A percentile compares a stretch with the other conserved stretches of the same genome.
Evolutionary conservation across 2,888 invertebrate species (phyloP).

Genomic region (Dione juno): DNA sequence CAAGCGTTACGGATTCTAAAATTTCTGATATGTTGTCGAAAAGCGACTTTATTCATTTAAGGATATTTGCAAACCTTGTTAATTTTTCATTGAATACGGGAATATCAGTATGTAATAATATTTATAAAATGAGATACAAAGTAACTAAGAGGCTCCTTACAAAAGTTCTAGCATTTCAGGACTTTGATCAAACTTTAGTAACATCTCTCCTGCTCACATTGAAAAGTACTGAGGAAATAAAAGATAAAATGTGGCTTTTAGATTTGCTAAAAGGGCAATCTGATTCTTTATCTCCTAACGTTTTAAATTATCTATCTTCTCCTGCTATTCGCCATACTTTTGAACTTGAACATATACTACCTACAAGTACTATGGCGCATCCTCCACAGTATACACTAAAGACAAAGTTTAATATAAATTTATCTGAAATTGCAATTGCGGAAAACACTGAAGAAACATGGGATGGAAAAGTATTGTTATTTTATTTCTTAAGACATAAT

Average conservation of each 20-base stretch:
- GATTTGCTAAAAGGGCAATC: slow-evolving; percentile 67
- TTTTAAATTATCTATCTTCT: slow-evolving; percentile 62
- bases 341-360: slow-evolving; percentile 58
- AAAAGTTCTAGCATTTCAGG: slow-evolving; percentile 65
- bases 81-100: slow-evolving; percentile 46
- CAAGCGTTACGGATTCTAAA: slow-evolving; percentile 44
- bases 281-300: slow-evolving; percentile 61
- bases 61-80: slow-evolving; percentile 60
- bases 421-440: slow-evolving; percentile 71
- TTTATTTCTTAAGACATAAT: slow-evolving; percentile 69
- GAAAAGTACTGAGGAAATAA: slow-evolving; percentile 53
- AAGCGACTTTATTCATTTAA: slow-evolving; percentile 68
- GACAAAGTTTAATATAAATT: slow-evolving; percentile 73
- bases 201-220: slow-evolving; percentile 64
- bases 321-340: slow-evolving; percentile 64
- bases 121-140: slow-evolving; percentile 53
- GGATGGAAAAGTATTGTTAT: slow-evolving; percentile 76
- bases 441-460: slow-evolving; percentile 76
- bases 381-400: slow-evolving; percentile 73
- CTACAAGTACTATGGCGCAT: slow-evolving; percentile 60
- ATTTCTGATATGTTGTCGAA: slow-evolving; percentile 52
- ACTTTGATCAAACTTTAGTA: slow-evolving; percentile 69
- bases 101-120: slow-evolving; percentile 44
- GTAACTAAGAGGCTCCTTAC: slow-evolving; percentile 60
- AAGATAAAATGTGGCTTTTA: slow-evolving; percentile 59